Conservation (phyloP, 35 echinoderm and acorn worm species). For the Nesometra sesokonis region DNA sequence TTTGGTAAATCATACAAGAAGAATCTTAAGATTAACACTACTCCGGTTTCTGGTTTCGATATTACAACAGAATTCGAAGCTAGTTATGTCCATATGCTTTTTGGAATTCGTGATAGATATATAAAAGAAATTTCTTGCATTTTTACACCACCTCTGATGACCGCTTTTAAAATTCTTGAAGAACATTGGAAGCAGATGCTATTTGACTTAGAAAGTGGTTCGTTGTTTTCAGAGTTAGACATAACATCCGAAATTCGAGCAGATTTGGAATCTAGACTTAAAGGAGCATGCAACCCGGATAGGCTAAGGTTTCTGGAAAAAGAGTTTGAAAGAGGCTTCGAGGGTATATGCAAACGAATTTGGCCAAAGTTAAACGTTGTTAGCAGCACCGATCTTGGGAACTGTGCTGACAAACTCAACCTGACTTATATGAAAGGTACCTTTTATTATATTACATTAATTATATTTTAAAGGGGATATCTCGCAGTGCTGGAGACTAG, state of each 20-base stretch:
- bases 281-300: slow-evolving; percentile 25
- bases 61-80: slow-evolving; percentile 17
- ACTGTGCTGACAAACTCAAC: slow-evolving; percentile 9
- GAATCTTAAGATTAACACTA: neutral
- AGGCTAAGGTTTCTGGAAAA: slow-evolving; percentile 31
- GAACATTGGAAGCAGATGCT: neutral
- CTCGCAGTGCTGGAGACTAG: too few species aligned
- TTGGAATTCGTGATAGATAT: slow-evolving; percentile 15
- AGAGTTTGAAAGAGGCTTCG: slow-evolving; percentile 66
- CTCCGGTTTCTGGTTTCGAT: neutral
- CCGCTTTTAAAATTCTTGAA: neutral
- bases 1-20: neutral
- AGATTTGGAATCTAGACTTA: neutral
- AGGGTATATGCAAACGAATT: slow-evolving; percentile 44
- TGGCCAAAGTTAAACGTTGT: slow-evolving; percentile 60
- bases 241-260: neutral
- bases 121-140: neutral
- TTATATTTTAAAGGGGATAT: too few species aligned
- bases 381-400: slow-evolving; percentile 6
- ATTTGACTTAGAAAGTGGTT: neutral
- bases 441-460: too few species aligned
- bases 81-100: slow-evolving; percentile 15
- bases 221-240: neutral
- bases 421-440: slow-evolving; percentile 67
- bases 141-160: neutral